Percentiles rank a stretch among this genome's conserved stretches.
Conservation (phyloP, 2,888 invertebrate genomes). For the Panopea generosa region DNA sequence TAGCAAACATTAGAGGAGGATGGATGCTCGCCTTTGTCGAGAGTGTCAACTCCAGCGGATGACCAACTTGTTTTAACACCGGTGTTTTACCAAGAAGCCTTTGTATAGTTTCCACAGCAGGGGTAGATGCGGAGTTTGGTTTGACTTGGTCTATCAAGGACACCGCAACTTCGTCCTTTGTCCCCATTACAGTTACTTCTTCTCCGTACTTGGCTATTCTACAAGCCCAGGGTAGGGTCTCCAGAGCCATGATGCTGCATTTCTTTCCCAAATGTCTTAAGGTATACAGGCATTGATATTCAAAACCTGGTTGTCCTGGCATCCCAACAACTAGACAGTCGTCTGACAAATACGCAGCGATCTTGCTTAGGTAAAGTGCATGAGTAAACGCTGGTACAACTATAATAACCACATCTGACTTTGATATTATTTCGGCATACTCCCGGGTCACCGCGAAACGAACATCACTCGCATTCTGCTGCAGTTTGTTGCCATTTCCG, state of each 20-base stretch:
- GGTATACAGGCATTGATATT: slow-evolving; percentile 61
- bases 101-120: slow-evolving; percentile 49
- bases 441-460: slow-evolving; percentile 40
- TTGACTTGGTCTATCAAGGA: slow-evolving; percentile 43
- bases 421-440: slow-evolving; percentile 2
- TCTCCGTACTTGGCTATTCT: slow-evolving; percentile 67
- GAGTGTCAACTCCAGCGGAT: slow-evolving; percentile 65
- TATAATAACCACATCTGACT: slow-evolving; percentile 58
- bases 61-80: slow-evolving; percentile 39
- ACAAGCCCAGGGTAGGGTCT: slow-evolving; percentile 73
- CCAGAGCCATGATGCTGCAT: slow-evolving; percentile 56
- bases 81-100: slow-evolving; percentile 61
- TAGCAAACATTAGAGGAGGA: slow-evolving; percentile 73
- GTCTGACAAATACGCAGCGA: slow-evolving; percentile 62
- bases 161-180: slow-evolving; percentile 60
- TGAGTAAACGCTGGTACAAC: slow-evolving; percentile 75
- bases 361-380: slow-evolving; percentile 61
- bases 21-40: slow-evolving; percentile 67
- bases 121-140: background rate
- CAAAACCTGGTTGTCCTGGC: slow-evolving; percentile 74
- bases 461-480: slow-evolving; percentile 20
- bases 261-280: slow-evolving; percentile 47
- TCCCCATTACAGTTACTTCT: slow-evolving; percentile 62
- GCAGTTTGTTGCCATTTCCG: slow-evolving; percentile 16
- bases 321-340: slow-evolving; percentile 64